Evolutionary conservation across 2,888 invertebrate species (phyloP).

Genomic region (Leptarthrus brevirostris): DNA sequence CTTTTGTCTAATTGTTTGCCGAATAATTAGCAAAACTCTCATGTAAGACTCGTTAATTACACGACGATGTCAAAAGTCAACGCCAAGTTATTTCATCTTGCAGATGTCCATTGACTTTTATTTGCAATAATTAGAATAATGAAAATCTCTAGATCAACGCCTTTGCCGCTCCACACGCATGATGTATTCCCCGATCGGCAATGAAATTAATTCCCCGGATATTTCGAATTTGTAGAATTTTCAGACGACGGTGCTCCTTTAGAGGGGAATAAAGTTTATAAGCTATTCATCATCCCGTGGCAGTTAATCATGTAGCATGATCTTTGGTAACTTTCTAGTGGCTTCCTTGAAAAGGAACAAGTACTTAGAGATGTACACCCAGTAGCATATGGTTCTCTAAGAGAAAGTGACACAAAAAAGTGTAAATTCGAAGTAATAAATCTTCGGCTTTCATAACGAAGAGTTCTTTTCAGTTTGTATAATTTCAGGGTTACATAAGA

Average conservation of each 20-base stretch:
- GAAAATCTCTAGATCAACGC: constrained; percentile 23
- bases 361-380: neutral
- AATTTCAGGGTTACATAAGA: neutral
- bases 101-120: constrained; percentile 3
- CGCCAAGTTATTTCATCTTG: constrained; percentile 21
- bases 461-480: neutral
- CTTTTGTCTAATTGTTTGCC: constrained; percentile 29
- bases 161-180: constrained; percentile 1
- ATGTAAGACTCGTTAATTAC: constrained; percentile 46
- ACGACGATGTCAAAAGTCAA: constrained; percentile 45
- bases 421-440: constrained; percentile 29
- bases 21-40: constrained; percentile 19
- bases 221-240: constrained; percentile 60
- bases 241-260: constrained; percentile 60
- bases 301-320: constrained; percentile 5
- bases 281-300: neutral
- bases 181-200: constrained; percentile 61
- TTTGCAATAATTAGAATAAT: constrained; percentile 37
- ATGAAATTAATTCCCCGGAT: constrained; percentile 64
- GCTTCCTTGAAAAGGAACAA: neutral
- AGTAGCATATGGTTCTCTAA: neutral
- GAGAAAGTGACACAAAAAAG: constrained; percentile 22
- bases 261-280: neutral
- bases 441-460: constrained; percentile 30
- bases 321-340: neutral